Evolutionary conservation across 1,140 invertebrate genomes (phyloP).

Genomic region (Patella vulgata): DNA sequence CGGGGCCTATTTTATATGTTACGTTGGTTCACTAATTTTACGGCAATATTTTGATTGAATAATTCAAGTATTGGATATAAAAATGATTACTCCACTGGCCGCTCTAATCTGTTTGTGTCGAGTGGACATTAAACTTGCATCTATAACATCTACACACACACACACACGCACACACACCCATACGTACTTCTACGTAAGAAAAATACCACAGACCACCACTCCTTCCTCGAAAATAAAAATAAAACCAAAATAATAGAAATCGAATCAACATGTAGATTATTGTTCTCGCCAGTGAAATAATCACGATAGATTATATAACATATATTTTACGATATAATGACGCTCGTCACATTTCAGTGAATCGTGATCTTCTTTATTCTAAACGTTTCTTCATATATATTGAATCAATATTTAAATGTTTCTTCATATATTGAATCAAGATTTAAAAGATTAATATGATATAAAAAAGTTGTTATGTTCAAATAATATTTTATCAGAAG

Average conservation of each 20-base stretch:
- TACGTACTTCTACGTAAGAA: background rate
- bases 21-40: background rate
- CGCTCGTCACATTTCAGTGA: too few relatives aligned
- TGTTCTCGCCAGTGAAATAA: too few relatives aligned
- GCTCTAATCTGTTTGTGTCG: background rate
- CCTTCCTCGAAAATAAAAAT: background rate
- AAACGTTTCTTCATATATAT: too few relatives aligned
- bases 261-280: too few relatives aligned
- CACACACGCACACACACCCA: background rate
- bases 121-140: background rate
- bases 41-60: background rate
- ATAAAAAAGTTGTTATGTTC: too few relatives aligned
- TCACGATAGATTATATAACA: too few relatives aligned
- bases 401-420: too few relatives aligned
- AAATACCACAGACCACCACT: background rate
- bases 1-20: background rate
- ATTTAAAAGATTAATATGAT: too few relatives aligned
- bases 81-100: background rate
- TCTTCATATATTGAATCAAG: too few relatives aligned
- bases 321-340: too few relatives aligned
- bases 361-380: too few relatives aligned
- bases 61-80: background rate
- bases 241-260: background rate
- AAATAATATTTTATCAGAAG: too few relatives aligned
- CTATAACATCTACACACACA: background rate